Percentiles rank a stretch among this genome's conserved stretches.
Evolutionary conservation across 2,797 vertebrate species (phyloP).

Genomic region (Corythornis leucogaster): DNA sequence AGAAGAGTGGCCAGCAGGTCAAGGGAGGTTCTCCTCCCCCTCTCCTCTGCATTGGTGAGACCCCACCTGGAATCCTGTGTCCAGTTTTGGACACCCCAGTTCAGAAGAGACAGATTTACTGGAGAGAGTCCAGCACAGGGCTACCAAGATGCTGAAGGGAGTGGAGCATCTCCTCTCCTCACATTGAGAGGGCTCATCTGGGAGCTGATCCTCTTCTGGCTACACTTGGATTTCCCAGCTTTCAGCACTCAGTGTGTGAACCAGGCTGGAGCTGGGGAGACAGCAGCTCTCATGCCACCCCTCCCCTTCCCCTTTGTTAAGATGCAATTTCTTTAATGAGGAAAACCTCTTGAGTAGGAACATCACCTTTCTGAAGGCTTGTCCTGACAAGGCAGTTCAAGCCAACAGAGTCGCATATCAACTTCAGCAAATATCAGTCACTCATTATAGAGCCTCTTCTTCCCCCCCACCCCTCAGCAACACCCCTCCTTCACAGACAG

Average conservation of each 20-base stretch:
- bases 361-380: conserved; percentile 79
- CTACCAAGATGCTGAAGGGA: no score
- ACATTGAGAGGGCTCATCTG: not conserved
- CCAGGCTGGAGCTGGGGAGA: conserved; percentile 13
- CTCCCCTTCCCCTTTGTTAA: conserved; percentile 70
- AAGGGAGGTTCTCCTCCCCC: no score
- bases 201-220: not conserved
- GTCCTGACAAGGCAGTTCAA: conserved; percentile 81
- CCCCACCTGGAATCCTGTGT: no score
- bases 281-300: conserved; percentile 51
- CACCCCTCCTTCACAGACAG: conserved; percentile 59
- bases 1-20: no score
- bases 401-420: conserved; percentile 79
- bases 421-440: conserved; percentile 83
- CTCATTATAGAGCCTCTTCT: conserved; percentile 79
- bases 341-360: conserved; percentile 74
- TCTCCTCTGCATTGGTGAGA: no score
- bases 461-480: conserved; percentile 62
- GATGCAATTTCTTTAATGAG: conserved; percentile 77
- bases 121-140: no score
- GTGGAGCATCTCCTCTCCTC: no score
- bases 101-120: no score
- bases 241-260: not conserved
- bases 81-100: no score
- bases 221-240: not conserved